Evolutionary conservation across 1,140 invertebrate species (phyloP).

Genomic region (Bicyclus anynana): DNA sequence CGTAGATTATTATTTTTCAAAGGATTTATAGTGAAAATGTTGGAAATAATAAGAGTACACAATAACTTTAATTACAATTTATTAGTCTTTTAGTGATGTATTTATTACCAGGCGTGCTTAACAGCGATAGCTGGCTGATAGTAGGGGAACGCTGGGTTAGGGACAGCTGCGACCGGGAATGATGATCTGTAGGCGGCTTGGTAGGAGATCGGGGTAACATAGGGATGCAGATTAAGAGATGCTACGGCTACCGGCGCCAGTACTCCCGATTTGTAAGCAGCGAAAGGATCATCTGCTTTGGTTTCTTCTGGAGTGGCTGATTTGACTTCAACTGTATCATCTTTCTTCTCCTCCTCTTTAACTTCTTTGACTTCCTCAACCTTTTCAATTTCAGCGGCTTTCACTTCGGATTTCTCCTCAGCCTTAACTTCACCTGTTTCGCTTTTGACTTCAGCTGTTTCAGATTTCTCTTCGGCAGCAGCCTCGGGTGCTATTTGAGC

Average conservation of each 20-base stretch:
- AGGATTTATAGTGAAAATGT: not conserved
- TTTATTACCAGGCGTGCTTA: conserved; percentile 7
- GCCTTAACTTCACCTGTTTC: conserved; percentile 14
- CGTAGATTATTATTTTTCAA: too few relatives aligned
- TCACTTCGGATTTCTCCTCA: conserved; percentile 6
- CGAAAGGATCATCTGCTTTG: conserved; percentile 2
- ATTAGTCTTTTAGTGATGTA: not conserved
- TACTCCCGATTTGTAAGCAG: not conserved
- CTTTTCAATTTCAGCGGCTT: not conserved
- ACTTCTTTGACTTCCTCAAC: conserved; percentile 21
- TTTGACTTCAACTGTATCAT: conserved; percentile 20
- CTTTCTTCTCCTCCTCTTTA: conserved; percentile 28
- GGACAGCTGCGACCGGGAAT: not conserved
- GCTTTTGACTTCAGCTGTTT: not conserved
- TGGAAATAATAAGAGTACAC: not conserved
- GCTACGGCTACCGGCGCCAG: conserved; percentile 5
- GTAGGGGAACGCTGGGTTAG: not conserved
- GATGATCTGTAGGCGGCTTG: conserved; percentile 10
- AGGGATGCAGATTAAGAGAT: conserved; percentile 10
- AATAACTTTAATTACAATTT: conserved; percentile 1
- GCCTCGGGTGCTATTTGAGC: not conserved
- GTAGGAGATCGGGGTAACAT: conserved; percentile 13
- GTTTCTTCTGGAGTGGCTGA: conserved; percentile 16
- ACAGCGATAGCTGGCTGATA: conserved; percentile 1
- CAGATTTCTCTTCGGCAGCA: not conserved